These are phyloP conservation scores for Drosophila cyrtoloma DNA, from an alignment of 2,888 invertebrate genomes.

Conservation along the genomic window DNA sequence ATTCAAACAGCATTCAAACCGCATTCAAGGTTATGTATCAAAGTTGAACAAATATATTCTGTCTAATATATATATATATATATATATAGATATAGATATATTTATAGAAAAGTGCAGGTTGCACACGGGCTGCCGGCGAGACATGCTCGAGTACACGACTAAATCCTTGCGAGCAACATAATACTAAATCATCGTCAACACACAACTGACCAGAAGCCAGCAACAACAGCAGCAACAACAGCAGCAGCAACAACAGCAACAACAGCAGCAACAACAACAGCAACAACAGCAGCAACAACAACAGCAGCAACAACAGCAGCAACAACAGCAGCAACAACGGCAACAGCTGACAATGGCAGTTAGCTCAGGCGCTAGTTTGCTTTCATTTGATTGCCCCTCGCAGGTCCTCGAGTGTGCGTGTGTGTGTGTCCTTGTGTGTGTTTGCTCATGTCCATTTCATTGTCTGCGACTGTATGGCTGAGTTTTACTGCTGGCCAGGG, in stretches of 20 bases:
- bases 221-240: slow-evolving; percentile 21
- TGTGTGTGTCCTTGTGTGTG: slow-evolving; percentile 18
- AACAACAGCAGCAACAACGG: slow-evolving; percentile 15
- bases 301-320: slow-evolving; percentile 6
- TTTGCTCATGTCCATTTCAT: slow-evolving; percentile 39
- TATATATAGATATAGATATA: background rate
- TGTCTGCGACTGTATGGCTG: slow-evolving; percentile 44
- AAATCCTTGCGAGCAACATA: slow-evolving; percentile 82
- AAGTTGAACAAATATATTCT: slow-evolving; percentile 73
- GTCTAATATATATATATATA: background rate
- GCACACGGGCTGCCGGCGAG: slow-evolving; percentile 48
- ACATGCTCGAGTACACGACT: slow-evolving; percentile 76
- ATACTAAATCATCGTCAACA: slow-evolving; percentile 84
- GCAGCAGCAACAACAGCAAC: slow-evolving; percentile 4
- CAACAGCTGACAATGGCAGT: slow-evolving; percentile 58
- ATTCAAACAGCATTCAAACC: slow-evolving; percentile 72
- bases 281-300: background rate
- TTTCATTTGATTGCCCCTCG: slow-evolving; percentile 72
- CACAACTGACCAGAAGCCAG: slow-evolving; percentile 43
- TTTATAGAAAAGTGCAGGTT: slow-evolving; percentile 22
- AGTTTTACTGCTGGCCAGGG: slow-evolving; percentile 64
- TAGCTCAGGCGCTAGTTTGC: slow-evolving; percentile 71
- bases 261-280: slow-evolving; percentile 14
- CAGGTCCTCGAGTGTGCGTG: slow-evolving; percentile 9
- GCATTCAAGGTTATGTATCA: slow-evolving; percentile 82